Percentiles rank a stretch among this genome's conserved stretches.
phyloP scores from a whole-genome alignment of 1,140 invertebrate genomes.

The Zaprionus lachaisei region DNA sequence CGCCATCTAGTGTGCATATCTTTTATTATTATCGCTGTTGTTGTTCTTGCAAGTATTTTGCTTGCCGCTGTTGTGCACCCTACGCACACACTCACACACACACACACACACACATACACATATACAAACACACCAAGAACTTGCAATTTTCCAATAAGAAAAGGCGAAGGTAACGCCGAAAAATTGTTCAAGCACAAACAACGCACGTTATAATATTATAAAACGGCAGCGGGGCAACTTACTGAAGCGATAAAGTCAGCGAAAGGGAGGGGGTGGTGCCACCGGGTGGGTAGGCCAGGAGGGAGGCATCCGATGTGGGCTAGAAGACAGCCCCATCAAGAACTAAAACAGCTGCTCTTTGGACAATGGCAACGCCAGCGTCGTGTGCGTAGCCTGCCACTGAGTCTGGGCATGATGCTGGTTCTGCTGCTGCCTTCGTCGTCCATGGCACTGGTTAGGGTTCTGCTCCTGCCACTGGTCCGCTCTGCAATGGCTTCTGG shows the following conservation, averaged over 20 bases:
- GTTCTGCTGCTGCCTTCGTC: background rate
- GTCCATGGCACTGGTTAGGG: conserved; percentile 11
- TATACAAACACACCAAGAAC: conserved; percentile 36
- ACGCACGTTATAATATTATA: conserved; percentile 82
- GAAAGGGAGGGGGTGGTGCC: background rate
- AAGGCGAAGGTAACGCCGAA: conserved; percentile 76
- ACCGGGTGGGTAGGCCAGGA: background rate
- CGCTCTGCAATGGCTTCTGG: conserved; percentile 44
- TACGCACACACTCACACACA: conserved; percentile 15
- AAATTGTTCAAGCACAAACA: conserved; percentile 82
- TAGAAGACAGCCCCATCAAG: conserved; percentile 68
- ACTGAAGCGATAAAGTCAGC: conserved; percentile 78
- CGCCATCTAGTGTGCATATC: conserved; percentile 62
- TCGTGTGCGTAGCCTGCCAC: background rate
- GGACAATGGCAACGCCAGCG: conserved; percentile 59
- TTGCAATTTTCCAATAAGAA: conserved; percentile 81
- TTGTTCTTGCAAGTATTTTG: conserved; percentile 26
- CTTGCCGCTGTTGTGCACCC: conserved; percentile 23
- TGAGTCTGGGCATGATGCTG: conserved; percentile 18
- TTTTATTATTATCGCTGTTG: conserved; percentile 50
- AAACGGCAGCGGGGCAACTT: conserved; percentile 74
- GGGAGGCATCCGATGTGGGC: conserved; percentile 1
- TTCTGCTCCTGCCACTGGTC: conserved; percentile 9
- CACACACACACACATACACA: conserved; percentile 3
- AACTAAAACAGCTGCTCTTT: conserved; percentile 79